Evolutionary conservation across 2,113 vertebrate species (phyloP), one percentile per base, ranked within the genome.

Genomic region (Acrocephalus kingi): DNA sequence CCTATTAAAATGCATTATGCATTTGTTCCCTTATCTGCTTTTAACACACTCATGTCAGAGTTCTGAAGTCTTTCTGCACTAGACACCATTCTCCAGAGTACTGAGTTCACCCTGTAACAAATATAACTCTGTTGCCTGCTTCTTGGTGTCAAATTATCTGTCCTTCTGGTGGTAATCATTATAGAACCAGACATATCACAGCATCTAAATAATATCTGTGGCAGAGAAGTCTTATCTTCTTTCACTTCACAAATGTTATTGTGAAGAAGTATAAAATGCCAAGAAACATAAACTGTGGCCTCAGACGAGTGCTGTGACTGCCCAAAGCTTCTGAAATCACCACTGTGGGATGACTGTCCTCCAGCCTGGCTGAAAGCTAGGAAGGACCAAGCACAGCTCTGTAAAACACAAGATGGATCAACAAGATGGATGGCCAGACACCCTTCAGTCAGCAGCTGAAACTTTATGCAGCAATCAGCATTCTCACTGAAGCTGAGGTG

Each of bases 391-490:
- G 15, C 4, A 37, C 7, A 21, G 10, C 16, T 27, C 24, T 8
- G 30, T 4, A 48, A 59, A 51, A 12, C 14, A n/a, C 25, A 56
- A 14, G 56, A 48, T 15, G 6, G 5, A 39, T 52, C 43, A 46
- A 19, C 8, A n/a, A 15, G 19, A 5, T 4, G 30, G 37, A 43
- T 64, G 7, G 7, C 9, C n/a, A 27, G 24, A 20, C 11, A 9
- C 28, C 20, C 56, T 82, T 27, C 25, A 18, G 30, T 13, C 49
- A 30, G 21, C 0, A 5, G 15, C 10, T 43, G 39, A 51, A 79
- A 4, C 8, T 52, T 33, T 19, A 21, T 31, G 19, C 5, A 7
- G 15, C 1, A 1, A 13, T 48, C 28, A 51, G 25, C 1, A 2
- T 58, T 54, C 48, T 67, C 3, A 4, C 9, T 3, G 19, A 63